Base-by-base conservation (phyloP, 2,888 invertebrate genomes). In the Caenorhabditis sulstoni region DNA sequence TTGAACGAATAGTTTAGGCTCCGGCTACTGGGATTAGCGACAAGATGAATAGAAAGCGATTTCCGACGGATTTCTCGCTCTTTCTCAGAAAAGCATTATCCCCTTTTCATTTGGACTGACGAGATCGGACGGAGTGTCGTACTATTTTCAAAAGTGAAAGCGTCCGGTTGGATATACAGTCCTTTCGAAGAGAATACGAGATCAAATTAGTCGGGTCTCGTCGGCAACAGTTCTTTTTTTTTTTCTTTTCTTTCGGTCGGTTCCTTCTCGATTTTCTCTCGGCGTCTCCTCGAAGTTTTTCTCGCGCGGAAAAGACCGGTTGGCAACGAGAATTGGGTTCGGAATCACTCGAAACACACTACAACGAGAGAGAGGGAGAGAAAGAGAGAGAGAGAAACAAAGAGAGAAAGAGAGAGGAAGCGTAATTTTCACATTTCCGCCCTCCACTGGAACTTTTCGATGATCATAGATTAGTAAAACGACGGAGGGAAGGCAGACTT, bases 271-370 rank as follows among this genome's bases (percentile, higher is more conserved):
- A 23, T 44, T 16, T 44, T 29, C 29, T 39, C 14, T 49, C 52
- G 11, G 16, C 62, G 45, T 44, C 47, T 65, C 47, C 16, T 3
- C 7, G 4, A 4, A 22, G 23, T 44, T 29, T 23, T 1, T n/a
- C 41, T 52, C 16, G 41, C 53, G 47, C 16, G 5, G 20, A 5
- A 8, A 14, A 14, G 49, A 67, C 68, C 59, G 68, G 68, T 68
- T 68, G 12, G 41, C 29, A 29, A 29, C 29, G 29, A 29, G 29
- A 29, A 29, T 50, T 20, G 20, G 58, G 68, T 68, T 68, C 49
- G 14, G 47, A 67, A 67, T 67, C 66, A 39, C 66, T 67, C 66
- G 65, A 68, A 50, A 57, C 52, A 58, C 52, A n/a, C n/a, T n/a
- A n/a, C n/a, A 41, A 11, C 12, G 14, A 14, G 41, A 41, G 11